A percentile compares a stretch with the other conserved stretches of the same genome.
phyloP scores from a whole-genome alignment of 2,797 vertebrate genomes.

The Megaceryle alcyon region DNA sequence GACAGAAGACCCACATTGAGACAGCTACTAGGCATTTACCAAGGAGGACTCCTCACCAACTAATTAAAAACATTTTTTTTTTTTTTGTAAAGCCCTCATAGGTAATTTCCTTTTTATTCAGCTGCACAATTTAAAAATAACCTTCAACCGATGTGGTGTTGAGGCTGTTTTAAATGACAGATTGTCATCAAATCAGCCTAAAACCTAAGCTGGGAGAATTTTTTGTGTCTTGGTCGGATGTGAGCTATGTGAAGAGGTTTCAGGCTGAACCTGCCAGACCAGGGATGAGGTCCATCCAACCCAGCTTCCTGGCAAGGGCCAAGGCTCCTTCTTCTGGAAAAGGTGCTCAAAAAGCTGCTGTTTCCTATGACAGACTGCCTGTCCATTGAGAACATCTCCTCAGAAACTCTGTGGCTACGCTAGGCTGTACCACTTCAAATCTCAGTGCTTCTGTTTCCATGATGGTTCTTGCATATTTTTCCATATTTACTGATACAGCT shows the following conservation, averaged over 20 bases:
- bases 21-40: slow-evolving; percentile 46
- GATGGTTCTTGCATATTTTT: not conserved
- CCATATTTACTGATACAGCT: not conserved
- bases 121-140: slow-evolving; percentile 10
- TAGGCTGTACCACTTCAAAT: not conserved
- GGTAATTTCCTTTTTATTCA: slow-evolving; percentile 16
- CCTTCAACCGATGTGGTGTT: not conserved
- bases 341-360: not conserved
- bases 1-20: slow-evolving; percentile 34
- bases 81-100: not conserved
- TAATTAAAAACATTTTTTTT: not conserved
- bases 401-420: not conserved
- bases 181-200: not conserved
- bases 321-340: not conserved
- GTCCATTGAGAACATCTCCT: not conserved
- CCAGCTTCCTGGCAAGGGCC: not conserved
- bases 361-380: not conserved
- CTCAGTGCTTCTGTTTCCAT: not conserved
- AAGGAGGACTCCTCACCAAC: slow-evolving; percentile 40
- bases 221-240: not conserved
- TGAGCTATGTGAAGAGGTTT: not conserved
- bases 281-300: not conserved
- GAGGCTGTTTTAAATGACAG: not conserved
- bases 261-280: not conserved
- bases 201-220: not conserved